Evolutionary conservation across 2,797 vertebrate genomes (phyloP).

Genomic region (Oreortyx pictus): DNA sequence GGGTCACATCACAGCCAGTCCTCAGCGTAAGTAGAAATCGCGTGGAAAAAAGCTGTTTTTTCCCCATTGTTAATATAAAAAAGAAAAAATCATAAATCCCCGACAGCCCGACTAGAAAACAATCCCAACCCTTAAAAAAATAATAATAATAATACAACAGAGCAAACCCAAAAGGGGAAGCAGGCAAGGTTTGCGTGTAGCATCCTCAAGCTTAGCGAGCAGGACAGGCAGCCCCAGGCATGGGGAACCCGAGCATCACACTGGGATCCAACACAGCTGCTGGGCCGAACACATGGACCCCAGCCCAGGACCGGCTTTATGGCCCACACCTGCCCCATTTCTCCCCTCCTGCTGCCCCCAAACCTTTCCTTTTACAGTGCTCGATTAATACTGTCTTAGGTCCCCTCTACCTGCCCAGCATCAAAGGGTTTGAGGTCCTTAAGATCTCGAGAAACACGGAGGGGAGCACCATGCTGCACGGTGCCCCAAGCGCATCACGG

Average conservation of each 20-base stretch:
- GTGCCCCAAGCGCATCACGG: neutral
- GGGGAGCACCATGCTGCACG: accelerated
- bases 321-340: neutral
- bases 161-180: conserved; percentile 25
- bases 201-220: neutral
- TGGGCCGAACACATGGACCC: accelerated
- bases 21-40: neutral
- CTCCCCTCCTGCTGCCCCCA: neutral
- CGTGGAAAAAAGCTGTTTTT: conserved; percentile 14
- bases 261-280: neutral
- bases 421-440: neutral
- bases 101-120: neutral
- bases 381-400: conserved; percentile 38
- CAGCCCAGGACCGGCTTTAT: neutral
- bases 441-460: neutral
- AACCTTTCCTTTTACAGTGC: neutral
- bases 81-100: neutral
- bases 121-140: neutral
- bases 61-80: conserved; percentile 7
- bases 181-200: conserved; percentile 20
- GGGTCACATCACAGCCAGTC: neutral
- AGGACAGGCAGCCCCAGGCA: neutral
- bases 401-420: neutral
- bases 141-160: neutral
- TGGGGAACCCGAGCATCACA: accelerated